phyloP scores from a whole-genome alignment of 2,888 invertebrate genomes.

The Ephialtes manifestator region DNA sequence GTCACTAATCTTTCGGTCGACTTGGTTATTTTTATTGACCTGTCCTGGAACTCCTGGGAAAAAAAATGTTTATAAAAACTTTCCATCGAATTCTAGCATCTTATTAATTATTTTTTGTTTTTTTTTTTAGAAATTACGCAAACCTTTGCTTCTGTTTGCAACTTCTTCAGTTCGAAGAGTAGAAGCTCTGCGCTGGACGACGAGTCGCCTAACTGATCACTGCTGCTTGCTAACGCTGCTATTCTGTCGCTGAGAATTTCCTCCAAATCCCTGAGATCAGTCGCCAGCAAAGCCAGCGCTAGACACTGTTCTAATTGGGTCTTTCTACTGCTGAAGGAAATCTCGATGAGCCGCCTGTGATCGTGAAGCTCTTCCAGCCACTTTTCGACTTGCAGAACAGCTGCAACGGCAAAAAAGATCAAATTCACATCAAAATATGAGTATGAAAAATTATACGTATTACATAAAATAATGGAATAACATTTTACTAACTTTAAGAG shows the following conservation, averaged over 20 bases:
- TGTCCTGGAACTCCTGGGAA: conserved; percentile 90
- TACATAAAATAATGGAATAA: no score
- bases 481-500: no score
- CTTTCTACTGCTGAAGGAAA: conserved; percentile 90
- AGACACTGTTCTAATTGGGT: conserved; percentile 93
- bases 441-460: conserved; percentile 19
- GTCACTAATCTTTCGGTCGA: conserved; percentile 92
- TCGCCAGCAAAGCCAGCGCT: conserved; percentile 91
- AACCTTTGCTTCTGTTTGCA: conserved; percentile 91
- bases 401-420: conserved; percentile 86
- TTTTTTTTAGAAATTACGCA: conserved; percentile 50
- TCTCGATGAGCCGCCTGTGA: conserved; percentile 91
- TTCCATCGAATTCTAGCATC: background rate
- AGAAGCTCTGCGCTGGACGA: conserved; percentile 90
- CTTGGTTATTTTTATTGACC: conserved; percentile 91
- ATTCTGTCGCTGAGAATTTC: conserved; percentile 88
- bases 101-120: background rate
- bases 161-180: conserved; percentile 90
- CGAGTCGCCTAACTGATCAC: conserved; percentile 91
- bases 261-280: conserved; percentile 90
- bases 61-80: background rate
- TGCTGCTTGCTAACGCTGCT: conserved; percentile 87
- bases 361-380: conserved; percentile 93
- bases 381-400: conserved; percentile 90
- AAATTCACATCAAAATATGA: no score